These are phyloP conservation scores for Chironomus tentans DNA, from an alignment of 2,888 invertebrate genomes.

Conservation along the genomic window DNA sequence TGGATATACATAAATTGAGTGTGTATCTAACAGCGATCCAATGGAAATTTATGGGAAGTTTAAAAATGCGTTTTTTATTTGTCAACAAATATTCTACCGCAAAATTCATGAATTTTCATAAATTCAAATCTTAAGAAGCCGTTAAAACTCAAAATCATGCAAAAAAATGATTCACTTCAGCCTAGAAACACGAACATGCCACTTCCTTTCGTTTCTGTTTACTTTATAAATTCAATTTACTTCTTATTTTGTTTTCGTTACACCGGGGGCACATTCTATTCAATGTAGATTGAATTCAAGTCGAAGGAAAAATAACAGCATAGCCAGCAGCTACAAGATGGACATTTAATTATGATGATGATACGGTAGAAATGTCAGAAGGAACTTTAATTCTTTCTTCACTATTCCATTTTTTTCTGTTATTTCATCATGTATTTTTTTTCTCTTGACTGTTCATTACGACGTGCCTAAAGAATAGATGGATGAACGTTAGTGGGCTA, in stretches of 20 bases:
- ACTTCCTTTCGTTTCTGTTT: not conserved
- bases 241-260: not conserved
- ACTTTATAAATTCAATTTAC: not conserved
- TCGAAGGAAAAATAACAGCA: not conserved
- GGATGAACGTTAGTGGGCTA: not conserved
- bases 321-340: not conserved
- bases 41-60: too few species aligned
- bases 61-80: too few species aligned
- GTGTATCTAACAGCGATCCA: too few species aligned
- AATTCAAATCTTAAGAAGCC: too few species aligned
- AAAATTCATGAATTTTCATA: too few species aligned
- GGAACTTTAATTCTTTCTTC: conserved; percentile 1
- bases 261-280: conserved; percentile 10
- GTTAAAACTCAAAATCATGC: too few species aligned
- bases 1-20: too few species aligned
- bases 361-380: conserved; percentile 18
- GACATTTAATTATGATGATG: conserved; percentile 25
- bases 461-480: not conserved
- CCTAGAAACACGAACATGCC: too few species aligned
- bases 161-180: too few species aligned
- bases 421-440: not conserved
- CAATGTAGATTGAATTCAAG: not conserved
- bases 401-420: not conserved
- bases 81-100: too few species aligned
- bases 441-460: not conserved